Evolutionary conservation across 2,113 vertebrate genomes (phyloP).

Genomic region (Apteryx mantelli): DNA sequence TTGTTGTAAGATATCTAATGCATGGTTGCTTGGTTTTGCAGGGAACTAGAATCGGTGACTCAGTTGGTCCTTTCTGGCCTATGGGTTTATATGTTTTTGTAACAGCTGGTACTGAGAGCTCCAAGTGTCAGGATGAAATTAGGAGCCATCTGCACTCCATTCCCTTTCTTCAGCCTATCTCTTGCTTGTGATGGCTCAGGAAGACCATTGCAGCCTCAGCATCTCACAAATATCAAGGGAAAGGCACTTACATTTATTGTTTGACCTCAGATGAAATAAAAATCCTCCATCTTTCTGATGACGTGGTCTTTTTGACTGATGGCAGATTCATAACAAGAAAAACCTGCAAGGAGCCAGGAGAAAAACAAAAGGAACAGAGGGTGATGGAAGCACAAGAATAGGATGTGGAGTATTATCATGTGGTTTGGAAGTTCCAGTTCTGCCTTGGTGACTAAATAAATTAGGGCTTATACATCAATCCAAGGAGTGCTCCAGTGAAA

Average conservation of each 20-base stretch:
- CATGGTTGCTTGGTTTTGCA: background rate
- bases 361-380: background rate
- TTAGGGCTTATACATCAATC: background rate
- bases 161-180: background rate
- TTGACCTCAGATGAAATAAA: constrained; percentile 5
- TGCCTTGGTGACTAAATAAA: background rate
- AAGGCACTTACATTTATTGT: background rate
- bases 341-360: background rate
- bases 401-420: background rate
- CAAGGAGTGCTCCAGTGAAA: background rate
- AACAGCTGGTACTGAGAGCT: background rate
- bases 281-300: background rate
- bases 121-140: background rate
- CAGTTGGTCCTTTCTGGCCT: background rate
- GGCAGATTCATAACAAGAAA: background rate
- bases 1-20: background rate
- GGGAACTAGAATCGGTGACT: background rate
- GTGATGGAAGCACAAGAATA: background rate
- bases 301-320: background rate
- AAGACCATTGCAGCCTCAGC: background rate
- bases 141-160: background rate
- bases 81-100: background rate
- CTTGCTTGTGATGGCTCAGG: background rate
- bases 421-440: background rate
- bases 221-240: background rate